A percentile compares a stretch with the other conserved stretches of the same genome.
Conservation (phyloP, 1,140 invertebrate species). For the Ceratoteleas bidentatus region DNA sequence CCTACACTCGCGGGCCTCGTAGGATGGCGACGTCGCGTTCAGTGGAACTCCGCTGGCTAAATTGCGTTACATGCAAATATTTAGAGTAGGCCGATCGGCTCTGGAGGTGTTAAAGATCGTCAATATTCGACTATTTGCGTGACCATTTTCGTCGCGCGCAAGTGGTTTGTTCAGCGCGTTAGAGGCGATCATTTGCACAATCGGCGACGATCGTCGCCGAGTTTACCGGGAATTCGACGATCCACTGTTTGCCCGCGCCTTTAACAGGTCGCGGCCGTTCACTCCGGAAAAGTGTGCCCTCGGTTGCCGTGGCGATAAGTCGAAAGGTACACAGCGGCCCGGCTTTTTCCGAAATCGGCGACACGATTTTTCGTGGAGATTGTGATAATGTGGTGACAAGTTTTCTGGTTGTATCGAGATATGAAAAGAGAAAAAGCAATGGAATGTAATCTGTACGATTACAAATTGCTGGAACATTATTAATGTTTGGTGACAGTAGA, state of each 20-base stretch:
- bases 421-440: no score
- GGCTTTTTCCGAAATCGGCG: constrained; percentile 1
- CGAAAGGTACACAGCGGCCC: constrained; percentile 35
- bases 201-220: constrained; percentile 36
- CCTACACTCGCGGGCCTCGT: constrained; percentile 54
- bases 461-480: no score
- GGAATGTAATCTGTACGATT: no score
- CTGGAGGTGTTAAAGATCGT: constrained; percentile 78
- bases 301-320: constrained; percentile 30
- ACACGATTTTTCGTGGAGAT: not conserved
- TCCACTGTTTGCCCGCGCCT: constrained; percentile 26
- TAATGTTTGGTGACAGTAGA: no score
- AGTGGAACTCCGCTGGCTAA: constrained; percentile 56
- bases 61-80: constrained; percentile 72
- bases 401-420: no score
- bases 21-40: constrained; percentile 44
- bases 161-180: constrained; percentile 68
- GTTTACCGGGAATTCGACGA: constrained; percentile 32
- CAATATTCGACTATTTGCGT: constrained; percentile 74
- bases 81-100: constrained; percentile 70
- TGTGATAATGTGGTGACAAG: no score
- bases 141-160: constrained; percentile 75
- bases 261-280: constrained; percentile 36
- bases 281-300: constrained; percentile 35
- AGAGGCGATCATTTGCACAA: constrained; percentile 59